Conservation (phyloP, 2,113 vertebrate genomes). For the Chaetops frenatus region DNA sequence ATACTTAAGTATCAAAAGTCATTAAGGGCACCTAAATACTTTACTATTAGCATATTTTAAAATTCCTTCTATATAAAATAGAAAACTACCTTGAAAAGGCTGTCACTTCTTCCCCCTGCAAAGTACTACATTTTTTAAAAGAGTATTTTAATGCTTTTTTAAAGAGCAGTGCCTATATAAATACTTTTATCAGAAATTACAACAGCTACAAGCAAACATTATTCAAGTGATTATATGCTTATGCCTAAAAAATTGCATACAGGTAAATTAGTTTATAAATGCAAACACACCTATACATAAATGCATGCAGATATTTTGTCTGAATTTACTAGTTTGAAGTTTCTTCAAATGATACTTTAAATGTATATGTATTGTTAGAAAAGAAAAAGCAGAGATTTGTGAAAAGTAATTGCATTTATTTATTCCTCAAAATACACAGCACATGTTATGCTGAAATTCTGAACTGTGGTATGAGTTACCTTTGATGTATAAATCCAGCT, state of each 20-base stretch:
- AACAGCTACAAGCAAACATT: neutral
- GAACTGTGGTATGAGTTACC: neutral
- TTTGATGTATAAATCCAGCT: neutral
- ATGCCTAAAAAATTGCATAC: neutral
- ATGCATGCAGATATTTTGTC: neutral
- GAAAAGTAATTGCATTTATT: neutral
- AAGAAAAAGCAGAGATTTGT: neutral
- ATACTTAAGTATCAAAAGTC: neutral
- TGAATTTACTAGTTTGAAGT: neutral
- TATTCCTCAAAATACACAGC: neutral
- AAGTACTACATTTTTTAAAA: neutral
- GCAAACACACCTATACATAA: neutral
- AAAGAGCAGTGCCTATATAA: neutral
- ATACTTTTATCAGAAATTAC: neutral
- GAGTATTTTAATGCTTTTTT: neutral
- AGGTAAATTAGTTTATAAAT: neutral
- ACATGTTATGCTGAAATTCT: neutral
- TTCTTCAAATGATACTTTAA: neutral
- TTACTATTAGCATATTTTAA: neutral
- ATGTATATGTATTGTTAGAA: neutral
- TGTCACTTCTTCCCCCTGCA: neutral
- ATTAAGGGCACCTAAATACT: neutral
- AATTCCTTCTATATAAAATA: neutral
- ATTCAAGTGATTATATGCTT: neutral
- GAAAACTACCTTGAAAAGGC: neutral